These are phyloP conservation scores for Kryptopterus vitreolus DNA, from an alignment of 2,797 vertebrate genomes.

Conservation along the genomic window DNA sequence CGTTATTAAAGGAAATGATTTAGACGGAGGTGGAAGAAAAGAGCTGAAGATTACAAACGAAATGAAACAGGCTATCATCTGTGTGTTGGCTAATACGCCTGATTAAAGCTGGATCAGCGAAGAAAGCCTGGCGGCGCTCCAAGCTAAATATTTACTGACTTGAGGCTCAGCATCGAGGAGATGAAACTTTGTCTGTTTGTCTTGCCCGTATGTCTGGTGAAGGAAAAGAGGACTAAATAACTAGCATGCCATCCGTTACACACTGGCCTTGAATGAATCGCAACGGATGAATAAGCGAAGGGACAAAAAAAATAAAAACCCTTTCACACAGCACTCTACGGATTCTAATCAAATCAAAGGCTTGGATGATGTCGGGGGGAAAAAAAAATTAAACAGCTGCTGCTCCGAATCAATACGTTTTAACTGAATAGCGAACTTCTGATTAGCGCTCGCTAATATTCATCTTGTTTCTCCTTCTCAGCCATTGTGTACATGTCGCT, in stretches of 20 bases:
- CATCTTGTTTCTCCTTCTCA: neutral
- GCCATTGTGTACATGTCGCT: too few relatives aligned
- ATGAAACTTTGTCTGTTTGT: conserved; percentile 21
- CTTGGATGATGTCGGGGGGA: neutral
- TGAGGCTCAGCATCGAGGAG: conserved; percentile 40
- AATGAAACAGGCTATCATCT: neutral
- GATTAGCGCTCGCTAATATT: neutral
- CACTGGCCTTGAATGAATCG: conserved; percentile 27
- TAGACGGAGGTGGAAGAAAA: neutral
- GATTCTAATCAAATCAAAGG: conserved; percentile 8
- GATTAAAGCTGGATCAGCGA: conserved; percentile 55
- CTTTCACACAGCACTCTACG: conserved; percentile 2
- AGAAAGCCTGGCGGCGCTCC: conserved; percentile 40
- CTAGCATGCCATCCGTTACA: conserved; percentile 33
- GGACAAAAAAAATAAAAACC: conserved; percentile 28
- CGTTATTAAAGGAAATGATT: neutral
- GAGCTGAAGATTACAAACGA: neutral
- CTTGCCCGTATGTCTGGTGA: neutral
- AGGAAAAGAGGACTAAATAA: conserved; percentile 1
- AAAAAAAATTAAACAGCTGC: neutral
- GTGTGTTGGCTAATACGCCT: conserved; percentile 48
- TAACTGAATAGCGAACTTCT: neutral
- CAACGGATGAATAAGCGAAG: conserved; percentile 22
- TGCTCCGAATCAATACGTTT: neutral
- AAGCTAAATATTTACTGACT: conserved; percentile 52